phyloP scores from a whole-genome alignment of 2,888 invertebrate species.

The Beris chalybata region DNA sequence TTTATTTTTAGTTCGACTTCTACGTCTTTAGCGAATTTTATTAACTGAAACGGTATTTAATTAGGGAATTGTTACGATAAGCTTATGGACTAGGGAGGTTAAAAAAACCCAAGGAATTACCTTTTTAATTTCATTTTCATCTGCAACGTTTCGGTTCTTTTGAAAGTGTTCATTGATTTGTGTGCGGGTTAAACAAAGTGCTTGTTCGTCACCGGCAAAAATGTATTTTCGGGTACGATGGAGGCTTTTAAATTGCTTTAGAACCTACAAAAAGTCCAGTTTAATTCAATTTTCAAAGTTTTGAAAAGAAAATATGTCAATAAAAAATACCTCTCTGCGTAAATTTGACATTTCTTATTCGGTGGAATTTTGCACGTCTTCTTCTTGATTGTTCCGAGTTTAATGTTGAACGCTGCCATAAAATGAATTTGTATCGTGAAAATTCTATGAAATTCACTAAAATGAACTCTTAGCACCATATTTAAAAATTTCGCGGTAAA shows the following conservation, averaged over 20 bases:
- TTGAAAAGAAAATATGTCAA: not conserved
- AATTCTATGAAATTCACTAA: too few species aligned
- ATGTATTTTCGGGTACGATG: constrained; percentile 69
- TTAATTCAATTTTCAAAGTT: not conserved
- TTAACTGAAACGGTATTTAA: constrained; percentile 59
- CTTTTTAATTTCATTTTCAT: constrained; percentile 64
- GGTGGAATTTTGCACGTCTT: too few species aligned
- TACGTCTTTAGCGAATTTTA: constrained; percentile 69
- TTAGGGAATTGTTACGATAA: too few species aligned
- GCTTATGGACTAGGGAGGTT: too few species aligned
- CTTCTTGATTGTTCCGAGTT: too few species aligned
- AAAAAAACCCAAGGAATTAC: constrained; percentile 1
- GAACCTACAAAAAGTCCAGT: constrained; percentile 2
- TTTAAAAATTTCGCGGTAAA: too few species aligned
- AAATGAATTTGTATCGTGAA: too few species aligned
- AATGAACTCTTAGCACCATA: too few species aligned
- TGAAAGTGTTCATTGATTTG: constrained; percentile 76
- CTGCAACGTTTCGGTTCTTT: constrained; percentile 66
- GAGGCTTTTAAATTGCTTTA: constrained; percentile 32
- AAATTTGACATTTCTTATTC: constrained; percentile 25
- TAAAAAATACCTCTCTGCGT: constrained; percentile 23
- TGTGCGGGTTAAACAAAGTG: constrained; percentile 65
- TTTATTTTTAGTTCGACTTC: constrained; percentile 70
- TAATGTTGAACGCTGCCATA: too few species aligned
- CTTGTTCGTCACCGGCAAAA: constrained; percentile 67